Evolutionary conservation across 2,888 invertebrate genomes (phyloP), one percentile per base, ranked within the genome.

Genomic region (Girardia tigrina): DNA sequence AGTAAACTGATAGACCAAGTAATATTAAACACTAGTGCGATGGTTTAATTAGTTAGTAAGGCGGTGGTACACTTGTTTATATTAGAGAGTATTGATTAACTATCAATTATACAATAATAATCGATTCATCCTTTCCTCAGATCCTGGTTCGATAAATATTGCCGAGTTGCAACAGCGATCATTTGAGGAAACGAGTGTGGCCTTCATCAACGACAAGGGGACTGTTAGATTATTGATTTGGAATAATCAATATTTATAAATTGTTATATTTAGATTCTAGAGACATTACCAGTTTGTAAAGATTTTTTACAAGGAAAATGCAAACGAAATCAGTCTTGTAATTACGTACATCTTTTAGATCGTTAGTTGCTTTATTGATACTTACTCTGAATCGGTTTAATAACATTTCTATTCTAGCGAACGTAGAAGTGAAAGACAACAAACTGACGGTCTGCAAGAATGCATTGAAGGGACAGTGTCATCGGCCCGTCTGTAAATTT

Each of bases 361-460:
- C 4, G 56, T 56, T 12, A 56, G 56, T 56, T 16, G 8, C 36
- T 12, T 16, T 16, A 36, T 36, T 36, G n/a, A n/a, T n/a, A n/a
- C n/a, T n/a, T n/a, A n/a, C n/a, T n/a, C n/a, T n/a, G n/a, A n/a
- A n/a, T n/a, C n/a, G n/a, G n/a, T n/a, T n/a, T n/a, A n/a, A n/a
- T n/a, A n/a, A n/a, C n/a, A n/a, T n/a, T 56, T 4, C n/a, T n/a
- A 8, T 16, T 4, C 56, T 88, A 93, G 92, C 91, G 88, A 90
- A 90, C 87, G 91, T 93, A 88, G 92, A 92, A 89, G 90, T 92
- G 88, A 90, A 89, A 88, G 92, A 92, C 87, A 90, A 91, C 86
- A 90, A 91, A 86, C 92, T 93, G 88, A 91, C 91, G 86, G 92
- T 93, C 86, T 93, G 93, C 87, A 91, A 92, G 86, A 92, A 93